Conservation (phyloP, 2,113 vertebrate genomes). For the Notothenia coriiceps region DNA sequence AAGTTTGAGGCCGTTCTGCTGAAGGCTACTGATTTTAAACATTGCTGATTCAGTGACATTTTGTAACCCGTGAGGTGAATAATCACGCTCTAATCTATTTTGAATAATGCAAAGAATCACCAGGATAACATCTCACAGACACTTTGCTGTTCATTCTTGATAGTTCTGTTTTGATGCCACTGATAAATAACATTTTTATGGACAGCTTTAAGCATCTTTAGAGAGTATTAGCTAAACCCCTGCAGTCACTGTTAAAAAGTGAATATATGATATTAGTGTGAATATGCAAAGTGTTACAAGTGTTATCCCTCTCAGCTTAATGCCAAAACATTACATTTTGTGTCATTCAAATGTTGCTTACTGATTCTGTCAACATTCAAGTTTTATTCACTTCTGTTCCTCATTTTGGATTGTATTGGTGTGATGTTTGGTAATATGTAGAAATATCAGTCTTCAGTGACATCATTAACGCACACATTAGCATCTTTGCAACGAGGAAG, state of each 20-base stretch:
- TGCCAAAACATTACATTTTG: neutral
- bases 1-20: slow-evolving; percentile 58
- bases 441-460: neutral
- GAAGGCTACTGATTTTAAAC: slow-evolving; percentile 69
- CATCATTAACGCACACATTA: neutral
- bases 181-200: neutral
- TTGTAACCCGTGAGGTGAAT: slow-evolving; percentile 51
- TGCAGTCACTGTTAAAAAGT: neutral
- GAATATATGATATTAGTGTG: neutral
- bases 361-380: neutral
- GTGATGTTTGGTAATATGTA: slow-evolving; percentile 5
- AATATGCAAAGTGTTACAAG: neutral
- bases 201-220: neutral
- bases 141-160: neutral
- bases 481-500: neutral
- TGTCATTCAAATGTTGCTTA: neutral
- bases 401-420: neutral
- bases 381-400: neutral
- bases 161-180: neutral
- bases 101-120: slow-evolving; percentile 25
- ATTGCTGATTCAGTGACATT: slow-evolving; percentile 76
- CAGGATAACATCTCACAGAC: slow-evolving; percentile 20
- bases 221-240: neutral
- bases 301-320: neutral
- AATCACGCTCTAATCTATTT: slow-evolving; percentile 56